A percentile compares a stretch with the other conserved stretches of the same genome.
Evolutionary conservation across 92 coral and sea anemone species (phyloP).

Genomic region (Bergia sp.): DNA sequence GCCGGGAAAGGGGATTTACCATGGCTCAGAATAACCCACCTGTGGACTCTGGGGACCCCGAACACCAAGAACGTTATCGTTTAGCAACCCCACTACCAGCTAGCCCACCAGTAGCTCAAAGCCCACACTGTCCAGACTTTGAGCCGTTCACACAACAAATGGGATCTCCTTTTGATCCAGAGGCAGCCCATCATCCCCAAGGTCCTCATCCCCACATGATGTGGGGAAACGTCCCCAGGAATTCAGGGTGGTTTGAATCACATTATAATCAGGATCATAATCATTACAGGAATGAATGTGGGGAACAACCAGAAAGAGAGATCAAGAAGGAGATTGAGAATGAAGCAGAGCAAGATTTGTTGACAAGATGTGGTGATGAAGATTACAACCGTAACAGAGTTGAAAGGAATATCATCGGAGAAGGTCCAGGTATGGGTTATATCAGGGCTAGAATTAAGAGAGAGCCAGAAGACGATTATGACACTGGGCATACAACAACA

Average conservation of each 20-base stretch:
- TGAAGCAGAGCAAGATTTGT: not conserved
- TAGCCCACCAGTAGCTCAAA: not conserved
- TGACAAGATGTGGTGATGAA: not conserved
- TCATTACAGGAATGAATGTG: constrained; percentile 13
- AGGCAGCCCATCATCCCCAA: not conserved
- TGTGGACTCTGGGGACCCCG: not conserved
- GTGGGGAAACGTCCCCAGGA: not conserved
- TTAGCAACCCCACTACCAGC: not conserved
- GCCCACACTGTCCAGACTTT: not conserved
- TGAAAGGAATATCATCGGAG: not conserved
- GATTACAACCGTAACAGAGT: not conserved
- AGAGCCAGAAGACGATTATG: not conserved
- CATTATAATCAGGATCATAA: constrained; percentile 30
- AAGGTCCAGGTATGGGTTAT: not conserved
- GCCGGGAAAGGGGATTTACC: not conserved
- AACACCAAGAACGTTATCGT: not conserved
- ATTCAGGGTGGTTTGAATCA: not conserved
- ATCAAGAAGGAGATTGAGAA: not conserved
- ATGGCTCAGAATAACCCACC: not conserved
- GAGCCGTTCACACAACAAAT: not conserved
- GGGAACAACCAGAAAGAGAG: not conserved
- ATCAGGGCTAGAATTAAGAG: not conserved
- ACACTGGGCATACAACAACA: not conserved
- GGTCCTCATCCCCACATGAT: not conserved
- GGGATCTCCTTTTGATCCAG: not conserved